Base-by-base conservation (phyloP, 1,140 invertebrate genomes). In the Drosophila kepulauana region DNA sequence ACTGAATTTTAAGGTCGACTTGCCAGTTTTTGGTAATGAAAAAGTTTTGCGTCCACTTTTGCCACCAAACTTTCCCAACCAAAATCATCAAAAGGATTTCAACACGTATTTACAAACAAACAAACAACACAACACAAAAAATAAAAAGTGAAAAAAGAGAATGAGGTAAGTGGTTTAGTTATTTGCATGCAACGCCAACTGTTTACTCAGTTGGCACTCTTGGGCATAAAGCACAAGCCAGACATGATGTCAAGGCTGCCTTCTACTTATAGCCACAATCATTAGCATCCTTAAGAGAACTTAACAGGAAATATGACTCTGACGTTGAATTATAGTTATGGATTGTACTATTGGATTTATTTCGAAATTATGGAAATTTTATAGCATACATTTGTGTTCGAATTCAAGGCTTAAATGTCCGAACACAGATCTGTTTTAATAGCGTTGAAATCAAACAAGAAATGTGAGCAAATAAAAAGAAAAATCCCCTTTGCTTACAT, bases 1-100 rank as follows among this genome's bases (percentile, higher is more conserved):
- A 69, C 71, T 46, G 57, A 45, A 69, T 68, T 62, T 74, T 75
- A 71, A 70, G 72, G 67, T 70, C 72, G 65, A 64, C 51, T 52
- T 56, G 41, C 56, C 10, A 33, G 20, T 38, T 38, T 54, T 54
- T 69, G 61, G 57, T 74, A 74, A 74, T 74, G 65, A 69, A 69
- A 56, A 74, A 74, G 71, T 74, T 73, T 52, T 41, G 43, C 28
- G 38, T 67, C 30, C 64, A 35, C 56, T 54, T 25, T 57, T 46
- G 25, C 58, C 16, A 63, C 71, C 43, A 84, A 25, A 84, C 69
- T 85, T 78, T 58, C 20, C 20, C 20, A 49, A 6, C 49, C 33
- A 54, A 48, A 38, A 57, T 5, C 56, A 79, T 57, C 54, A 84
- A 79, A 45, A 43, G 43, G 63, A 51, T 57, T 78, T 75, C 43